A percentile compares a stretch with the other conserved stretches of the same genome.
Conservation (phyloP, 2,797 vertebrate species). For the Cyclura pinguis region DNA sequence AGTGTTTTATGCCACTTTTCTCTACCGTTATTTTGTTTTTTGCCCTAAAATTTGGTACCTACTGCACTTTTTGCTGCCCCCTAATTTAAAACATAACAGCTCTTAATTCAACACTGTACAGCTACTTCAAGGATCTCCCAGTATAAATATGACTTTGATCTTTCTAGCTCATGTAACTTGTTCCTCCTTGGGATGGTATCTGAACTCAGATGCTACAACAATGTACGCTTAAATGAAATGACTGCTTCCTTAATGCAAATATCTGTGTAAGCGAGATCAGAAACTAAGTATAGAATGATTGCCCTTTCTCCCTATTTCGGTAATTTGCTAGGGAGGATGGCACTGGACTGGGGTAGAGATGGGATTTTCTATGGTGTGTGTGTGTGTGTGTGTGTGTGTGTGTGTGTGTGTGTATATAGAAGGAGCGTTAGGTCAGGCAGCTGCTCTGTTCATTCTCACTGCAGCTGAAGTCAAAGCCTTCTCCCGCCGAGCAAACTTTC, state of each 20-base stretch:
- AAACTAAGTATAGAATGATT: neutral
- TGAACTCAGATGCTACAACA: neutral
- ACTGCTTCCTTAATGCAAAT: neutral
- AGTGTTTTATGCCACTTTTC: neutral
- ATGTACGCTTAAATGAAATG: neutral
- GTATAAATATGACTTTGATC: neutral
- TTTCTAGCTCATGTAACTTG: neutral
- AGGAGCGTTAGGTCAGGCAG: constrained; percentile 30
- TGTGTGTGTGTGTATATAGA: neutral
- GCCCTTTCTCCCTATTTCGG: constrained; percentile 1
- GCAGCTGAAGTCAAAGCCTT: constrained; percentile 55
- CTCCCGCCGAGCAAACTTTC: constrained; percentile 50
- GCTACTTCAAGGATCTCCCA: too few relatives aligned
- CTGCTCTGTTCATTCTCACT: constrained; percentile 43
- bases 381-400: neutral
- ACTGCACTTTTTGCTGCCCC: neutral
- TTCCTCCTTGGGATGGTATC: neutral
- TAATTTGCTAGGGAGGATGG: neutral
- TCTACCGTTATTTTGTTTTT: neutral
- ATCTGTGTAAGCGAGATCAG: neutral
- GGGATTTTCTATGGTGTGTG: neutral
- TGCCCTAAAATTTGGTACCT: neutral
- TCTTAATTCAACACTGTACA: neutral
- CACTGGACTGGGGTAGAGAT: neutral
- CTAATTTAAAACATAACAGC: neutral